Evolutionary conservation across 2,113 vertebrate genomes (phyloP), one percentile per base, ranked within the genome.

Genomic region (Spea multiplicata): DNA sequence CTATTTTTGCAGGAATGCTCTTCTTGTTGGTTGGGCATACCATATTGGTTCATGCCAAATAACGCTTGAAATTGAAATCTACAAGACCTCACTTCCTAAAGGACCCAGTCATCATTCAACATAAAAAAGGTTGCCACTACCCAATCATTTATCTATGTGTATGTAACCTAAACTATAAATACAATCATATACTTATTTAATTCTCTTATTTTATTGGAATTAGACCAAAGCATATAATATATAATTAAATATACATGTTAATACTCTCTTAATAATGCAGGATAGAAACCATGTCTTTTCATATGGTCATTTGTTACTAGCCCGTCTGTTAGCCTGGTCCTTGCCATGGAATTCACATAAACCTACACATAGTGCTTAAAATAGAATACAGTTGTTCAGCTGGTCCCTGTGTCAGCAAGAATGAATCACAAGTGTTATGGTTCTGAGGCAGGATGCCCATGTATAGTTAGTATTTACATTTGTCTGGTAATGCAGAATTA

Each of bases 11-110:
- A 5, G 97, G 97, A 67, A 89, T 98, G 75, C 92, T 99, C 3
- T 99, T 99, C 80, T 87, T 98, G 6, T 85, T 96, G 59, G 91
- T 98, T 14, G 96, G 96, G 0, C 91, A 92, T 76, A 86, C 93
- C 46, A 88, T 97, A 85, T 90, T 94, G 79, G 79, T 90, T 47
- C 90, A 92, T 67, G 87, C 87, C 71, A 89, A 90, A 83, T 94
- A 90, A 86, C 70, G 30, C 30, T 30, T 30, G 30, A 30, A 30
- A 30, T 30, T 30, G 30, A 30, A 30, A 30, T 30, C 30, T 30
- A 30, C 30, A 30, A 30, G 30, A 30, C 30, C 30, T 30, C 30
- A 30, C 30, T 30, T 30, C 30, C 30, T 52, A 62, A 64, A 50
- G 73, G 73, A 75, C 61, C 16, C 61, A 66, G 49, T 17, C 17